Conservation (phyloP, 2,113 vertebrate species). For the Furnarius figulus region DNA sequence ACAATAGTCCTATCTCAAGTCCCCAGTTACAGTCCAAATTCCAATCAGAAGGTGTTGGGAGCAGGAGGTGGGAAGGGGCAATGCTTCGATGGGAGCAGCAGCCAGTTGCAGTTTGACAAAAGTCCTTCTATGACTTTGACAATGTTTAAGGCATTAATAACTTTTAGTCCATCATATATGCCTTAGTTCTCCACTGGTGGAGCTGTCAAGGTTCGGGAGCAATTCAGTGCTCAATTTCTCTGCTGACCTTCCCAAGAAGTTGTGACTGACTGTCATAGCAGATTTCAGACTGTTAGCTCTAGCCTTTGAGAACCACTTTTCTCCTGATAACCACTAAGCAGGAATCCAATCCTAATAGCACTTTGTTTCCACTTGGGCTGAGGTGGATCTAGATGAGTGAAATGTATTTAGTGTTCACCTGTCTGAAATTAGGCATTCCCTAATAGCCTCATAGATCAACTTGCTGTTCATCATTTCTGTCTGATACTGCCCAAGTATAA, state of each 20-base stretch:
- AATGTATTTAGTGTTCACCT: background rate
- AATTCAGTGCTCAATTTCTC: background rate
- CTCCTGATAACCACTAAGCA: background rate
- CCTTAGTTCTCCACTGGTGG: background rate
- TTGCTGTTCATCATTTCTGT: background rate
- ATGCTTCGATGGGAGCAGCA: too few species aligned
- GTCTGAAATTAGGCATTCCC: background rate
- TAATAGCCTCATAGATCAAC: background rate
- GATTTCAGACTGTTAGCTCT: background rate
- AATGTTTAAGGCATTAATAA: too few species aligned
- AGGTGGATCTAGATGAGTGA: background rate
- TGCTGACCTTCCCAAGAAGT: background rate
- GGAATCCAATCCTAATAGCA: background rate
- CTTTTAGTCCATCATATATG: too few species aligned
- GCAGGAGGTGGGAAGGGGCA: too few species aligned
- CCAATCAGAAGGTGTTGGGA: too few species aligned
- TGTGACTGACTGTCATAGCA: background rate
- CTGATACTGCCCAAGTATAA: background rate
- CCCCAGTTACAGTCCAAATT: too few species aligned
- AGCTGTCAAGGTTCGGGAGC: background rate
- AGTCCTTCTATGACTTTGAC: too few species aligned
- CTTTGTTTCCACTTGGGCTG: background rate
- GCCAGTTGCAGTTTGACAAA: too few species aligned
- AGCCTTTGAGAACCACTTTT: background rate
- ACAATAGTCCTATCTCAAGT: too few species aligned